These are phyloP conservation scores for Gallinago undulata DNA, from an alignment of 2,113 vertebrate species.

Conservation along the genomic window DNA sequence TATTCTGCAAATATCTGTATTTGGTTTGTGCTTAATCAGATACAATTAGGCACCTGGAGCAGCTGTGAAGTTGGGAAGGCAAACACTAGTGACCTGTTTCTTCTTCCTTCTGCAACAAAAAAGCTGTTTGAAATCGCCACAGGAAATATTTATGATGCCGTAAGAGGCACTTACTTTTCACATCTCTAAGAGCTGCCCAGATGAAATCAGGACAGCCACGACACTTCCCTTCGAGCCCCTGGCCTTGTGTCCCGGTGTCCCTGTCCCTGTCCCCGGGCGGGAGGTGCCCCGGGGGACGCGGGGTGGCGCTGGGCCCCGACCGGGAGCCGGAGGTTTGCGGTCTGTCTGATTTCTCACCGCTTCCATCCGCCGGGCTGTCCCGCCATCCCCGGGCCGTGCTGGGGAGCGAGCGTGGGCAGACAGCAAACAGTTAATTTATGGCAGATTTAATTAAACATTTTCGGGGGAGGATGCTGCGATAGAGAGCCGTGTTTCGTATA, in stretches of 20 bases:
- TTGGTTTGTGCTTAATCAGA: not conserved
- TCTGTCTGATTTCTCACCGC: not conserved
- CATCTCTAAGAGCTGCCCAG: not conserved
- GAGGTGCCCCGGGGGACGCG: fast-evolving
- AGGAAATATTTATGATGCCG: not conserved
- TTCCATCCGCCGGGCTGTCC: not conserved
- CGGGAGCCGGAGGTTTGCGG: fast-evolving
- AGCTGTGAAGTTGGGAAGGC: not conserved
- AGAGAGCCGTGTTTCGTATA: not conserved
- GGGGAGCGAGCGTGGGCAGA: not conserved
- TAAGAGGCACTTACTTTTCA: fast-evolving
- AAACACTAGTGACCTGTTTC: not conserved
- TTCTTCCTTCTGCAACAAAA: not conserved
- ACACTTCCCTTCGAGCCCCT: not conserved
- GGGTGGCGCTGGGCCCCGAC: too few species aligned
- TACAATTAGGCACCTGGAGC: not conserved
- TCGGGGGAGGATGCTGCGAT: not conserved
- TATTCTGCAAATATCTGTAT: not conserved
- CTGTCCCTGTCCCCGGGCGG: not conserved
- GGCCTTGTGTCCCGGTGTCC: not conserved
- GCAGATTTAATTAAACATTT: not conserved
- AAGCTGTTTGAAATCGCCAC: not conserved
- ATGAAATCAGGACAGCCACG: fast-evolving
- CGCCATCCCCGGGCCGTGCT: not conserved
- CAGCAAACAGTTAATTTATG: not conserved